These are phyloP conservation scores for Nilaparvata lugens DNA, from an alignment of 1,140 invertebrate species.

Conservation along the genomic window DNA sequence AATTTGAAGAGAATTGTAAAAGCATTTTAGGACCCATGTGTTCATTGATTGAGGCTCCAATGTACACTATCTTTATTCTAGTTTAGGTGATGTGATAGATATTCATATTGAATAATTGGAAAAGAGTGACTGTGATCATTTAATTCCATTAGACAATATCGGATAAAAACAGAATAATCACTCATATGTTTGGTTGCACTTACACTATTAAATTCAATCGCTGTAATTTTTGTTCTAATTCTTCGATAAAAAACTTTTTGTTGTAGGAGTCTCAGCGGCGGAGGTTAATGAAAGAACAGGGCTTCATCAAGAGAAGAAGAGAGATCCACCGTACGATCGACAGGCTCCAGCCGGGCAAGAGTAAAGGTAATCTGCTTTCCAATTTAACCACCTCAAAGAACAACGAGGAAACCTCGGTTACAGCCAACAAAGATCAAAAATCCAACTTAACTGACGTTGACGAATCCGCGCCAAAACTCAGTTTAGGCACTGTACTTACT, in stretches of 20 bases:
- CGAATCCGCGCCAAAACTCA: constrained; percentile 63
- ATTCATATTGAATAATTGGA: too few species aligned
- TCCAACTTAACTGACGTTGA: constrained; percentile 40
- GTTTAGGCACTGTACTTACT: constrained; percentile 66
- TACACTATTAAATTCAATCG: not conserved
- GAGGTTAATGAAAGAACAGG: constrained; percentile 24
- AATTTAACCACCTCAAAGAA: constrained; percentile 29
- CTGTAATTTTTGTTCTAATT: constrained; percentile 2
- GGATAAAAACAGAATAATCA: not conserved
- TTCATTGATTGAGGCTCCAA: too few species aligned
- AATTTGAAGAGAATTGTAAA: too few species aligned
- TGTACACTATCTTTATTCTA: too few species aligned
- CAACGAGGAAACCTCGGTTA: constrained; percentile 7
- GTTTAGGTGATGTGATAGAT: too few species aligned
- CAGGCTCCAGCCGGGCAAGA: constrained; percentile 70
- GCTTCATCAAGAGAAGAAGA: constrained; percentile 41
- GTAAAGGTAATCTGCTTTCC: constrained; percentile 68
- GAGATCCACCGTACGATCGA: constrained; percentile 75
- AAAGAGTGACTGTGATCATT: too few species aligned
- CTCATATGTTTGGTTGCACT: not conserved
- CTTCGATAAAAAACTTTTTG: constrained; percentile 1
- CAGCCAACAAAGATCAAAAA: constrained; percentile 39
- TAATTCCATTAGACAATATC: too few species aligned
- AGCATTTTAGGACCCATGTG: too few species aligned
- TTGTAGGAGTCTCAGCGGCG: constrained; percentile 24